Evolutionary conservation across 1,140 invertebrate genomes (phyloP), one percentile per base, ranked within the genome.

Genomic region (Diorhabda carinulata): DNA sequence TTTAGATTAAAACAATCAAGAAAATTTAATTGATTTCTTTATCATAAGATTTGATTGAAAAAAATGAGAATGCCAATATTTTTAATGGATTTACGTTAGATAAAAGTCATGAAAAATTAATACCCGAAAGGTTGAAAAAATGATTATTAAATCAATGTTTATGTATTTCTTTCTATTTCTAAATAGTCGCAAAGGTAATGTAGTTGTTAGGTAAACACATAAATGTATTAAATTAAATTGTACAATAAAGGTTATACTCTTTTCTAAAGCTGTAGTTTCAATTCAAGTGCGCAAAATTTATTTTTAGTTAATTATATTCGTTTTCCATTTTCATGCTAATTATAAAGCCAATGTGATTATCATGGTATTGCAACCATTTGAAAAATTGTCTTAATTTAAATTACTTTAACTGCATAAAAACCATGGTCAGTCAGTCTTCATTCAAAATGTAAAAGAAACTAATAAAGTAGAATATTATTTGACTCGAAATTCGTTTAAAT

Each of bases 141-240:
- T 52, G n/a, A 52, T 52, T 6, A 52, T 4, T 52, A 8, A 52
- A 52, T 52, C 47, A 52, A 52, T 52, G n/a, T 52, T 52, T 52
- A 52, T 52, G 47, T 52, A 52, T 8, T 52, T 52, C 47, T 52
- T 52, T 52, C 47, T 6, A n/a, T 52, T 52, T 52, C 47, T 52
- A 52, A 52, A 52, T 52, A 52, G 47, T 52, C 47, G 47, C 47
- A 52, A 52, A 52, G n/a, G 47, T 52, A 52, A 52, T 52, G 47
- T 52, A 52, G 47, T 52, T 52, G 47, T 52, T 52, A 52, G 47
- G 47, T 52, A 52, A 52, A 52, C 47, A 52, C 47, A 52, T 52
- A 52, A 52, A 52, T 52, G 47, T 52, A 52, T 52, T 52, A 52
- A 52, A 52, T 52, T 52, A 52, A 52, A 52, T 52, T 52, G 47